Evolutionary conservation across 2,888 invertebrate genomes (phyloP), one percentile per base, ranked within the genome.

Genomic region (Dryococelus australis): DNA sequence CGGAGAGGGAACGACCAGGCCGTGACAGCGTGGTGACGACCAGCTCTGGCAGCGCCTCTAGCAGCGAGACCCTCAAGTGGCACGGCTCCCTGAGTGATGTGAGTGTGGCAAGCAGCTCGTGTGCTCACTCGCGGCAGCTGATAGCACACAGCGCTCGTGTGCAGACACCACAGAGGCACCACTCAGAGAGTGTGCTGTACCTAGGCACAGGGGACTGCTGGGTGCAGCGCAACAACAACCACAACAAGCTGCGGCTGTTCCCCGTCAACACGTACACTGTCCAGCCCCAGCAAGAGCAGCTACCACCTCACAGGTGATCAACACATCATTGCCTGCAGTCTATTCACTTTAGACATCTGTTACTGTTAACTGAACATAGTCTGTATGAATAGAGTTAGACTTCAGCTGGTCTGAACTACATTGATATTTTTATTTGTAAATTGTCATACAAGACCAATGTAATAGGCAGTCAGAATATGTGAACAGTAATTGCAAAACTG

Each of bases 31-130:
- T 95, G 0, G 95, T 95, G 81, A 95, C 95, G 0, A 94, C 94
- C 3, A 94, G 94, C 90, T 94, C 94, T 84, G 93, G 93, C 13
- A 94, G 94, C 90, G 95, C 94, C n/a, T 94, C 94, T 53, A 96
- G 96, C 86, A 96, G 96, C 91, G 97, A 97, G 91, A 96, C 97
- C 3, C 93, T 96, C 12, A 97, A 96, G 92, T 96, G 96, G 96
- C 95, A 96, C 91, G 96, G 96, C 83, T 96, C 96, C 9, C 94
- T 95, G 93, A 96, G 95, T 92, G 96, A 96, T 91, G 94, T 96
- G 84, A 95, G 95, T 87, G 94, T 95, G 89, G 93, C 94, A 84
- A 94, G 94, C 90, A 94, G 94, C 92, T 91, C 93, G 91, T 87
- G 86, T 86, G 79, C 87, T 81, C 90, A 88, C 87, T 89, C 86